phyloP scores from a whole-genome alignment of 2,888 invertebrate species.

The Sympetrum striolatum region DNA sequence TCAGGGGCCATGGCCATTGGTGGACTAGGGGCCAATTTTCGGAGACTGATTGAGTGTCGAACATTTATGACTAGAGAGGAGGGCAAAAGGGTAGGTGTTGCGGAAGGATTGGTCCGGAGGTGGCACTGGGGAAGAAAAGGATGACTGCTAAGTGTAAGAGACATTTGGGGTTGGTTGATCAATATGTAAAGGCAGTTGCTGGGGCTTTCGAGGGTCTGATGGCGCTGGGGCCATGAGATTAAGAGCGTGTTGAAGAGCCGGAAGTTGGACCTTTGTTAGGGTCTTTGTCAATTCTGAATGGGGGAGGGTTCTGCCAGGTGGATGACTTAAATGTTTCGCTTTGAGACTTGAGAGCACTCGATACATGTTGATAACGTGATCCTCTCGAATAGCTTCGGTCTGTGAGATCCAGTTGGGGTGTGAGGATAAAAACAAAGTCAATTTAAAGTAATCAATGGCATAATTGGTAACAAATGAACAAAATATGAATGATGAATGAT shows the following conservation, averaged over 20 bases:
- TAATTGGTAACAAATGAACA: no score
- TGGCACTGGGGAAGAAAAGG: neutral
- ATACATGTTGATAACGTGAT: neutral
- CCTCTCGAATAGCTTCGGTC: neutral
- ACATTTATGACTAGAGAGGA: conserved; percentile 6
- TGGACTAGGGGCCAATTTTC: neutral
- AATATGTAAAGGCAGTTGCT: neutral
- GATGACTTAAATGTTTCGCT: neutral
- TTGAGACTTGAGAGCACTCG: neutral
- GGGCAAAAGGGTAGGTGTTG: neutral
- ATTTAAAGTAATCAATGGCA: no score
- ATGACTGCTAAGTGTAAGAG: neutral
- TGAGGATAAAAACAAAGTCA: no score
- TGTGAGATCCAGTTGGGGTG: neutral
- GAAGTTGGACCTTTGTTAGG: neutral
- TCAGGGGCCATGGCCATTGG: neutral
- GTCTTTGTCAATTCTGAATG: neutral
- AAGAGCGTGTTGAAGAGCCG: neutral
- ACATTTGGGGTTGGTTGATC: neutral
- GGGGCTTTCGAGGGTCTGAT: neutral
- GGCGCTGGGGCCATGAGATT: neutral
- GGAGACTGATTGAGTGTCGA: conserved; percentile 15
- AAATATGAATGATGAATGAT: no score
- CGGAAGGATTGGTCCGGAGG: neutral
- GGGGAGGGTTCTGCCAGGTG: neutral